Evolutionary conservation across 2,888 invertebrate genomes (phyloP).

Genomic region (Polia nebulosa): DNA sequence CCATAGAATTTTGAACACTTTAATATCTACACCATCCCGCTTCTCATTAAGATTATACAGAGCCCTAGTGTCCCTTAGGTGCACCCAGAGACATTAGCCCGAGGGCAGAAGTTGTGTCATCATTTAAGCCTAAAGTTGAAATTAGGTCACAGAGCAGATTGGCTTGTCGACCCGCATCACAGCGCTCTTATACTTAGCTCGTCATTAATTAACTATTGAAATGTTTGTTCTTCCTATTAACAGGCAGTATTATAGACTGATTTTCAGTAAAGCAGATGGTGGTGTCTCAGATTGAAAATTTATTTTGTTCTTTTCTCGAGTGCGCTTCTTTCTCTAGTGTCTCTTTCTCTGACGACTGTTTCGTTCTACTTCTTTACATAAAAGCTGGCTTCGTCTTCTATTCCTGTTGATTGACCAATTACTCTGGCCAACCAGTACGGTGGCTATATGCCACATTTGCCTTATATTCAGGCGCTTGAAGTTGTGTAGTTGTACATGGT

Average conservation of each 20-base stretch:
- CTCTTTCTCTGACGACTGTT: too few relatives aligned
- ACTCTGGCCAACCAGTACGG: too few relatives aligned
- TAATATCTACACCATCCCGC: conserved; percentile 4
- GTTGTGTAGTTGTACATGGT: too few relatives aligned
- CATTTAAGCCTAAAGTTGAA: conserved; percentile 51
- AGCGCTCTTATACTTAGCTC: conserved; percentile 27
- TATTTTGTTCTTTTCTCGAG: too few relatives aligned
- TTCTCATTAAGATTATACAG: conserved; percentile 37
- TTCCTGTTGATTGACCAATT: too few relatives aligned
- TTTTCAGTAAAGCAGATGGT: too few relatives aligned
- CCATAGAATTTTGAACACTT: conserved; percentile 4
- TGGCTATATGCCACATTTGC: too few relatives aligned
- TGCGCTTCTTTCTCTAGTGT: too few relatives aligned
- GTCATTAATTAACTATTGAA: conserved; percentile 37
- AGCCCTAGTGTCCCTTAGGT: conserved; percentile 41
- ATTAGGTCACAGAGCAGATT: conserved; percentile 54
- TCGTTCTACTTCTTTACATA: too few relatives aligned
- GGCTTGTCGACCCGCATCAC: conserved; percentile 49
- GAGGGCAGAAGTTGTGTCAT: conserved; percentile 53
- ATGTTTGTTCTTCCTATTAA: conserved; percentile 15
- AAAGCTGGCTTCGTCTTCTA: too few relatives aligned
- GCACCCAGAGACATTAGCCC: conserved; percentile 43
- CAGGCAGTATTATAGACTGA: background rate
- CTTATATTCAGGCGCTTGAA: too few relatives aligned
- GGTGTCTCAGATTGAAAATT: too few relatives aligned